Percentiles rank a stretch among this genome's conserved stretches.
Conservation (phyloP, 2,797 vertebrate genomes). For the Tarsius wallacei region DNA sequence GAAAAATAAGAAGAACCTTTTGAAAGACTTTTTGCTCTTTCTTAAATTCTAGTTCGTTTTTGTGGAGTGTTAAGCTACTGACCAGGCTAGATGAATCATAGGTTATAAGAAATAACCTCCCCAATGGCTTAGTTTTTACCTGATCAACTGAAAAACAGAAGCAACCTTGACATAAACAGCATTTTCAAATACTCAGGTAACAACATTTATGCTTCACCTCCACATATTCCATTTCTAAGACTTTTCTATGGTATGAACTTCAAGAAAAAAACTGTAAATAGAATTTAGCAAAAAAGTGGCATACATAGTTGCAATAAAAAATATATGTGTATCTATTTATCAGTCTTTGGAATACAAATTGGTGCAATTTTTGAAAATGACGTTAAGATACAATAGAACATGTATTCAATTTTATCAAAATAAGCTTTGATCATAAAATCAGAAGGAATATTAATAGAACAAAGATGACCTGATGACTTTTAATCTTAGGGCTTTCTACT, state of each 20-base stretch:
- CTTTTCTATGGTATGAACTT: neutral
- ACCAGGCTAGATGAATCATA: neutral
- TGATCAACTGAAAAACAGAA: neutral
- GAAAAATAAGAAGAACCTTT: neutral
- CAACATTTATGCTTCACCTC: neutral
- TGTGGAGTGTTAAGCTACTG: neutral
- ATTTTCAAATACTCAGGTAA: neutral
- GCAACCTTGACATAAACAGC: neutral
- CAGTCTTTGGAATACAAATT: neutral
- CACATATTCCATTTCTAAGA: neutral
- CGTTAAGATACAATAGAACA: neutral
- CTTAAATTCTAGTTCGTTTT: constrained; percentile 31
- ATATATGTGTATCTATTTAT: neutral
- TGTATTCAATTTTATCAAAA: constrained; percentile 18
- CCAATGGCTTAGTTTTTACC: neutral
- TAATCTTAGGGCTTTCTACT: neutral
- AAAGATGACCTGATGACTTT: constrained; percentile 49
- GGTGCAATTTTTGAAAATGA: neutral
- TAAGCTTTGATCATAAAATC: constrained; percentile 1
- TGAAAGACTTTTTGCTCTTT: neutral
- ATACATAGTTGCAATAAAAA: neutral
- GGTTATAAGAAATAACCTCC: neutral
- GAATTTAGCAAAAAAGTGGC: neutral
- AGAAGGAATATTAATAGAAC: neutral
- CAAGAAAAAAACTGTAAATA: neutral